Conservation (phyloP, 2,113 vertebrate species). For the Indri indri region DNA sequence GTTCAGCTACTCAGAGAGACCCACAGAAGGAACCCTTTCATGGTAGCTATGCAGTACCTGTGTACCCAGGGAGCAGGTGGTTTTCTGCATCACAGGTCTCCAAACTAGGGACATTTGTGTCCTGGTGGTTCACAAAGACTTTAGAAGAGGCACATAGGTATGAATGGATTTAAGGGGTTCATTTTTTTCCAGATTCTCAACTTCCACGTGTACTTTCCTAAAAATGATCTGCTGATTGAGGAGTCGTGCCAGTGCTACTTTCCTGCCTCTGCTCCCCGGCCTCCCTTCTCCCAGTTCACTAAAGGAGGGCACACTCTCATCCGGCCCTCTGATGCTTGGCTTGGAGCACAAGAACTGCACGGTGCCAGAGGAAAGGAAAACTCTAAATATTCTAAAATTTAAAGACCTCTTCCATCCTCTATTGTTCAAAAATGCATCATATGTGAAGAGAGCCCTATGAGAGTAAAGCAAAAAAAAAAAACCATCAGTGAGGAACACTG, state of each 20-base stretch:
- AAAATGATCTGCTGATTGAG: background rate
- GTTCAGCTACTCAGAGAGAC: background rate
- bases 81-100: background rate
- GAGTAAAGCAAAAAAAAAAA: background rate
- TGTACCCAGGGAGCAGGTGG: background rate
- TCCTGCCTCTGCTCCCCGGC: background rate
- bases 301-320: background rate
- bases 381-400: background rate
- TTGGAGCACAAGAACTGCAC: background rate
- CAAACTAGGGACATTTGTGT: background rate
- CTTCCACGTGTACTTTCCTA: background rate
- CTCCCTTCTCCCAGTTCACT: background rate
- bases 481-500: no score
- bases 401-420: background rate
- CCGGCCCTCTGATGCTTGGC: background rate
- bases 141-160: background rate
- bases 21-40: background rate
- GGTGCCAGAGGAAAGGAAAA: background rate
- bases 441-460: background rate
- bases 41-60: background rate
- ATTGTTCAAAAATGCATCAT: background rate
- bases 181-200: background rate
- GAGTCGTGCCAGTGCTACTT: background rate
- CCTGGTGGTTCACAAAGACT: background rate
- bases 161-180: background rate